Conservation (phyloP, 2,797 vertebrate species). For the Huso huso region DNA sequence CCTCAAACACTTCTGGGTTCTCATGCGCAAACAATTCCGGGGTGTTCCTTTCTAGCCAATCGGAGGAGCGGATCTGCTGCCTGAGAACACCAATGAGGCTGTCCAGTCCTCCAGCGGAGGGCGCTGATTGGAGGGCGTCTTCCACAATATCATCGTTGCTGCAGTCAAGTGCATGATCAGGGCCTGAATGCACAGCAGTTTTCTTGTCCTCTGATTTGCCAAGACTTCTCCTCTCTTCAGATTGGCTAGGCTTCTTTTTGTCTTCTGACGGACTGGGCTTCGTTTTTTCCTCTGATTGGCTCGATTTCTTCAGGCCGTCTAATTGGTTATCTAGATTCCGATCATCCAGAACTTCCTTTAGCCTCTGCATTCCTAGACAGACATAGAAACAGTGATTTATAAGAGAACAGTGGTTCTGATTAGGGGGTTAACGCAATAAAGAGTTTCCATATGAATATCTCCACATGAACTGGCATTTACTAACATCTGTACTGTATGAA, state of each 20-base stretch:
- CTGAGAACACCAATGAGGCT: conserved; percentile 74
- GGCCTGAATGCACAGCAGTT: conserved; percentile 27
- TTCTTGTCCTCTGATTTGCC: conserved; percentile 5
- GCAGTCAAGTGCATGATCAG: conserved; percentile 29
- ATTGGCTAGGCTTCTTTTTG: conserved; percentile 28
- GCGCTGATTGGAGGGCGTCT: conserved; percentile 47
- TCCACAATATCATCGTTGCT: conserved; percentile 47
- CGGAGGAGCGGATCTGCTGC: conserved; percentile 72
- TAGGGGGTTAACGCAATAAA: too few relatives aligned
- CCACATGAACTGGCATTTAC: too few relatives aligned
- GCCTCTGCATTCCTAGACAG: conserved; percentile 71
- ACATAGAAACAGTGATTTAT: background rate
- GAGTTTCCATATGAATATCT: too few relatives aligned
- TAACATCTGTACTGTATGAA: too few relatives aligned
- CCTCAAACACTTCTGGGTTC: conserved; percentile 60
- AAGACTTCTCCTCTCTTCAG: conserved; percentile 34
- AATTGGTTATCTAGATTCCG: conserved; percentile 32
- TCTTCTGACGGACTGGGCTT: background rate
- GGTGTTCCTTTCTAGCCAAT: conserved; percentile 76
- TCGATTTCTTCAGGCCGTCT: conserved; percentile 19
- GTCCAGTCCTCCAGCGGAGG: conserved; percentile 47
- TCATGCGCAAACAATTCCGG: conserved; percentile 60
- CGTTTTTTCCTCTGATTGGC: conserved; percentile 23
- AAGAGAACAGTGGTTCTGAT: too few relatives aligned
- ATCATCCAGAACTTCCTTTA: conserved; percentile 66